Base-by-base conservation (phyloP, 2,888 invertebrate species). In the Oscheius onirici region DNA sequence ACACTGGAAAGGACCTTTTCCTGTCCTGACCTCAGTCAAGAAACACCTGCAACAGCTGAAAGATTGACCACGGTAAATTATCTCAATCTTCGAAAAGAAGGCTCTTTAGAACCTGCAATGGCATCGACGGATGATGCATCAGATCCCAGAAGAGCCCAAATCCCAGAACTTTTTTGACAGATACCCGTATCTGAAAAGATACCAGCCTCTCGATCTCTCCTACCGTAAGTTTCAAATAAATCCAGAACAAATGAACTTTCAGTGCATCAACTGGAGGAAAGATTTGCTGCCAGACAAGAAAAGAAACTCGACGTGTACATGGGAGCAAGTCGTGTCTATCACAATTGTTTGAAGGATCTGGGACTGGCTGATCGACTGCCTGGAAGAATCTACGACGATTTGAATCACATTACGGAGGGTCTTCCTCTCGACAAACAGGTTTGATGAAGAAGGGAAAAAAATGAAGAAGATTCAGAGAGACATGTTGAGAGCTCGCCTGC, bases 381-480 rank as follows among this genome's bases (percentile, higher is more conserved):
- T 0, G 81, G 81, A 2, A 61, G 69, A 40, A 78, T 79, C 54
- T 81, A 79, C 60, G 81, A 81, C 52, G 81, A 81, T 44, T 57
- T 81, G 74, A 28, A 40, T 3, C 74, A 74, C 17, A 78, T 79
- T 3, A 67, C 78, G 2, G 40, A 76, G 52, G 73, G 72, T 0
- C 51, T 79, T 15, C 34, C 72, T 2, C 60, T 72, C 22, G 77
- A 77, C 17, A 75, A 73, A 55, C 78, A 81, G 76, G 80, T 80
- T 26, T 15, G 22, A 11, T 11, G n/a, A 17, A 24, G 28, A n/a
- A 57, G 6, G 10, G 28, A 24, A 22, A 2, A 49, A 49, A 17
- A n/a, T 17, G 5, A 54, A 26, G 26, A 10, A 10, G 6, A 2
- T 66, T 54, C 57, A 81, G 78, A 51, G 75, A 11, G 81, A 81